Conservation (phyloP, 2,888 invertebrate species). For the Gymnocheta viridis region DNA sequence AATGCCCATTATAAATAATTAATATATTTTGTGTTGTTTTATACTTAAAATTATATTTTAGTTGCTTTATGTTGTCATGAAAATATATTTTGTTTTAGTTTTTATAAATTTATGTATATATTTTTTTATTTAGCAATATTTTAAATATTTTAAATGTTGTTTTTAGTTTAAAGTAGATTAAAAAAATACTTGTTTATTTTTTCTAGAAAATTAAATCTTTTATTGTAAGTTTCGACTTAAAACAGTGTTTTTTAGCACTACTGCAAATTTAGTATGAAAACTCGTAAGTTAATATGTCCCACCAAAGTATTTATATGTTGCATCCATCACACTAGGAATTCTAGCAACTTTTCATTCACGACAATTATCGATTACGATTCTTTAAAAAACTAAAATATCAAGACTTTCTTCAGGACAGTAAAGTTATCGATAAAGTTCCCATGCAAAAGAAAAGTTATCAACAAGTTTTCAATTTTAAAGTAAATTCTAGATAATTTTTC, state of each 20-base stretch:
- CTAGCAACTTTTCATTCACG: too few relatives aligned
- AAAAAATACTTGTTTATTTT: conserved; percentile 40
- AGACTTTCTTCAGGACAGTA: too few relatives aligned
- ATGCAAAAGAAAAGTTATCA: too few relatives aligned
- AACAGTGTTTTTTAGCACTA: not conserved
- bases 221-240: conserved; percentile 13
- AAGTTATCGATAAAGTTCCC: too few relatives aligned
- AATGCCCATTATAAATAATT: conserved; percentile 51
- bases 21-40: conserved; percentile 28
- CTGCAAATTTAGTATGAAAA: conserved; percentile 3
- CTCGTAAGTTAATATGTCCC: not conserved
- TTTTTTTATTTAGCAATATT: conserved; percentile 47
- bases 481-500: too few relatives aligned
- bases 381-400: too few relatives aligned
- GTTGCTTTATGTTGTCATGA: conserved; percentile 47
- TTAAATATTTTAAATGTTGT: conserved; percentile 54
- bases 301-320: too few relatives aligned
- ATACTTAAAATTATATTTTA: conserved; percentile 23
- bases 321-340: too few relatives aligned
- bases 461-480: not conserved
- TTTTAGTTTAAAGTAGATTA: conserved; percentile 45
- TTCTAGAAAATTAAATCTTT: conserved; percentile 46
- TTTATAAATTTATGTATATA: not conserved
- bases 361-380: too few relatives aligned
- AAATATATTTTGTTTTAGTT: conserved; percentile 54